These are phyloP conservation scores for Morpho deidamia DNA, from an alignment of 2,888 invertebrate species.

Conservation along the genomic window DNA sequence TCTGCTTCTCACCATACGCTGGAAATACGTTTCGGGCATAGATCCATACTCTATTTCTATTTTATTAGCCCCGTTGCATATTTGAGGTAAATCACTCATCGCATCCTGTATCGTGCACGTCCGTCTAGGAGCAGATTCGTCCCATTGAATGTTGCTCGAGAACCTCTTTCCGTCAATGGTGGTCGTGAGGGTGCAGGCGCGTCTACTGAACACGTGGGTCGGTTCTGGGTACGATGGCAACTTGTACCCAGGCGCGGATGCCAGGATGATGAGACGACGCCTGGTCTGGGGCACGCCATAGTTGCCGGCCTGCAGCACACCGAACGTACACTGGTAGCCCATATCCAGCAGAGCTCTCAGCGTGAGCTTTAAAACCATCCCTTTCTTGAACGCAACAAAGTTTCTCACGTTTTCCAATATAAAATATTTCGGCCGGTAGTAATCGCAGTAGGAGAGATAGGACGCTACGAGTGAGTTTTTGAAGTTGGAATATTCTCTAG, in stretches of 20 bases:
- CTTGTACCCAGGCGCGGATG: constrained; percentile 87
- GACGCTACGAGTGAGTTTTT: constrained; percentile 91
- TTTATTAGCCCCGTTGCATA: constrained; percentile 83
- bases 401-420: constrained; percentile 92
- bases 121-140: constrained; percentile 84
- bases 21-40: constrained; percentile 86
- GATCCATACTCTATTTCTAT: constrained; percentile 85
- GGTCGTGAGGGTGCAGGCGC: constrained; percentile 79
- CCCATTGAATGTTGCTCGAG: constrained; percentile 78
- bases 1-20: constrained; percentile 81
- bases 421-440: constrained; percentile 89
- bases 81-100: constrained; percentile 88
- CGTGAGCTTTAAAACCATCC: constrained; percentile 89
- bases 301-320: constrained; percentile 90
- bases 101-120: constrained; percentile 90
- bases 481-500: constrained; percentile 89
- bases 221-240: constrained; percentile 90
- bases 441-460: constrained; percentile 91
- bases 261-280: constrained; percentile 86
- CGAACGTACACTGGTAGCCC: constrained; percentile 93
- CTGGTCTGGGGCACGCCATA: constrained; percentile 92
- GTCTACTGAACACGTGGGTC: constrained; percentile 84
- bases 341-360: constrained; percentile 86
- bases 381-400: constrained; percentile 89
- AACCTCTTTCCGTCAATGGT: constrained; percentile 69